Evolutionary conservation across 2,797 vertebrate species (phyloP).

Genomic region (Helostoma temminkii): DNA sequence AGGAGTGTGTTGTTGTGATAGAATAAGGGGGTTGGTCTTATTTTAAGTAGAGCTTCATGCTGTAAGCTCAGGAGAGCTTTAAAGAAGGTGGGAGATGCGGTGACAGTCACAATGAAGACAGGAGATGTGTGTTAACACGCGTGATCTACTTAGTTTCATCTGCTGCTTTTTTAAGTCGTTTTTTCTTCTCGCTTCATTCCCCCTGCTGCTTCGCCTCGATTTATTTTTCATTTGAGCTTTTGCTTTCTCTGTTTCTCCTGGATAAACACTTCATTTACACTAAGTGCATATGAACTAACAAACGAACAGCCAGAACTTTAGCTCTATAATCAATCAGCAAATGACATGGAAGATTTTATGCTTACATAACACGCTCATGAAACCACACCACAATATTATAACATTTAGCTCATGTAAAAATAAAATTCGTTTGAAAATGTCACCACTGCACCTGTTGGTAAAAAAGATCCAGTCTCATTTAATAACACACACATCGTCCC

Average conservation of each 20-base stretch:
- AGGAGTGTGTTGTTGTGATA: constrained; percentile 16
- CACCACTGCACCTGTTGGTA: background rate
- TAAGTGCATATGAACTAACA: background rate
- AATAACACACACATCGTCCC: background rate
- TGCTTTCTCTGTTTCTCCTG: background rate
- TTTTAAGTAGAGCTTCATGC: constrained; percentile 51
- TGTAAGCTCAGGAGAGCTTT: constrained; percentile 35
- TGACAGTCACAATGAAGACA: constrained; percentile 13
- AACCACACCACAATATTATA: background rate
- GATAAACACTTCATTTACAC: background rate
- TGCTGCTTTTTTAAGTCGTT: too few species aligned
- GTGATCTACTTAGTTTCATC: constrained; percentile 12
- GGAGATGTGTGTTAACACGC: constrained; percentile 34
- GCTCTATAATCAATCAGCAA: background rate
- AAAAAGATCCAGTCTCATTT: background rate
- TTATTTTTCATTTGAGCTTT: background rate
- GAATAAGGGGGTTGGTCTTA: constrained; percentile 48
- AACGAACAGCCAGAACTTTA: background rate
- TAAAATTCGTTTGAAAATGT: background rate
- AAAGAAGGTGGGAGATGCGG: constrained; percentile 14
- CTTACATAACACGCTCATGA: background rate
- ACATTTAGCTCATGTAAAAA: background rate
- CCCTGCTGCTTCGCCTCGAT: background rate
- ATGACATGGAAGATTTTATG: background rate
- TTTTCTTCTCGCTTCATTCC: background rate